Evolutionary conservation across 2,797 vertebrate genomes (phyloP), one percentile per base, ranked within the genome.

Genomic region (Megaceryle alcyon): DNA sequence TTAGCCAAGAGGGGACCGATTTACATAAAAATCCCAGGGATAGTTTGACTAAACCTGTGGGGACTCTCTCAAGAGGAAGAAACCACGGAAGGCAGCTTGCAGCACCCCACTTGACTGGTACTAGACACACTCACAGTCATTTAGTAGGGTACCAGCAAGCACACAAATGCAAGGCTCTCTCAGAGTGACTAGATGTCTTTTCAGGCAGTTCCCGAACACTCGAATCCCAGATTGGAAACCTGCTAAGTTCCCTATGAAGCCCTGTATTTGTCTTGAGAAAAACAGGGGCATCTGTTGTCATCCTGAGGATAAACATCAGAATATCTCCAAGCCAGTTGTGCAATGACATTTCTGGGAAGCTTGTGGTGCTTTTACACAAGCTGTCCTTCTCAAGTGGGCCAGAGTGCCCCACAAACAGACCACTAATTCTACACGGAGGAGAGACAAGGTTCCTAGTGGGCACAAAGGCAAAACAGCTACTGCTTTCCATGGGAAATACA

Each of bases 331-430:
- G 81, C 64, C 56, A 8, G 3, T 51, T 85, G 83, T 68, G 90
- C 92, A 87, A 28, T 35, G 70, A 46, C 86, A 83, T 91, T 93
- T 89, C 94, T 93, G 92, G 86, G 88, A 76, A 93, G 13, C 48
- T 35, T 8, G 39, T n/a, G 41, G 75, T 95, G 71, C 75, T 73
- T 41, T 73, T n/a, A 4, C 48, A 60, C 28, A 43, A 81, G 87
- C 63, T 3, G 2, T 75, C 44, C n/a, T 22, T 83, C 90, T 96
- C 41, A 54, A 92, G 64, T 9, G 44, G 29, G 37, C n/a, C 83
- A 72, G 29, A 54, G 20, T 7, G 39, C 4, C 70, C 57, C 48
- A 35, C 60, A 61, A 59, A 4, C 72, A 89, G 83, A 78, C 31
- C 61, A 10, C 35, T n/a, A 59, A 59, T 72, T 92, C 51, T 43